Conservation (phyloP, 2,888 invertebrate species). For the Apamea anceps region DNA sequence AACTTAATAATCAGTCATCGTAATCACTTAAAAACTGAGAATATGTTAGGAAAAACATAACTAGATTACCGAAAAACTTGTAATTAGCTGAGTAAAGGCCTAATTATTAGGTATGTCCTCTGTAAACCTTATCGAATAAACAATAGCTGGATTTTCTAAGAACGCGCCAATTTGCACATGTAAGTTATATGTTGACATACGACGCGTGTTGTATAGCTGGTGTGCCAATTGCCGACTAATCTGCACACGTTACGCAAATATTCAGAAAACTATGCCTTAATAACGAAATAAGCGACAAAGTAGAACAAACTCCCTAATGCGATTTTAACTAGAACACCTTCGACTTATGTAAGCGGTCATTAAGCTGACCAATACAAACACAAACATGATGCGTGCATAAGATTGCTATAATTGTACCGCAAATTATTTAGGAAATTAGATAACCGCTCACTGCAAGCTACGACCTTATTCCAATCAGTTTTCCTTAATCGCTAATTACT, state of each 20-base stretch:
- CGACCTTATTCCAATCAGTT: conserved; percentile 27
- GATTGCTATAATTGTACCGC: conserved; percentile 49
- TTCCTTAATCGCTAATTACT: conserved; percentile 35
- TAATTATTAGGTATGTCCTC: not conserved
- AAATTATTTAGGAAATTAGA: conserved; percentile 54
- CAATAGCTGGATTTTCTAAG: conserved; percentile 35
- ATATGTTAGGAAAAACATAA: conserved; percentile 2
- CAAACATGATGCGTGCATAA: conserved; percentile 52
- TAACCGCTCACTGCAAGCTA: conserved; percentile 41
- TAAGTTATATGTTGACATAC: conserved; percentile 43
- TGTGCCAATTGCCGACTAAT: conserved; percentile 21
- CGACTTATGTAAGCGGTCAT: conserved; percentile 54
- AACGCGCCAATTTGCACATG: conserved; percentile 34
- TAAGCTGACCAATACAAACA: conserved; percentile 47
- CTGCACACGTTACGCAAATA: conserved; percentile 63
- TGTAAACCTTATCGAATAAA: conserved; percentile 20
- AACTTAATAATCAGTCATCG: not conserved
- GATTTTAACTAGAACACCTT: conserved; percentile 66
- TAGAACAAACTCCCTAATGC: conserved; percentile 65
- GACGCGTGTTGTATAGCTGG: conserved; percentile 12
- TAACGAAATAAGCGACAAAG: conserved; percentile 50
- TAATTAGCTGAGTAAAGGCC: not conserved
- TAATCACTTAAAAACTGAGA: not conserved
- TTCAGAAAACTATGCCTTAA: conserved; percentile 40
- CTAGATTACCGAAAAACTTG: conserved; percentile 11